These are phyloP conservation scores for Prunella strophiata DNA, from an alignment of 2,797 vertebrate genomes.

Conservation along the genomic window DNA sequence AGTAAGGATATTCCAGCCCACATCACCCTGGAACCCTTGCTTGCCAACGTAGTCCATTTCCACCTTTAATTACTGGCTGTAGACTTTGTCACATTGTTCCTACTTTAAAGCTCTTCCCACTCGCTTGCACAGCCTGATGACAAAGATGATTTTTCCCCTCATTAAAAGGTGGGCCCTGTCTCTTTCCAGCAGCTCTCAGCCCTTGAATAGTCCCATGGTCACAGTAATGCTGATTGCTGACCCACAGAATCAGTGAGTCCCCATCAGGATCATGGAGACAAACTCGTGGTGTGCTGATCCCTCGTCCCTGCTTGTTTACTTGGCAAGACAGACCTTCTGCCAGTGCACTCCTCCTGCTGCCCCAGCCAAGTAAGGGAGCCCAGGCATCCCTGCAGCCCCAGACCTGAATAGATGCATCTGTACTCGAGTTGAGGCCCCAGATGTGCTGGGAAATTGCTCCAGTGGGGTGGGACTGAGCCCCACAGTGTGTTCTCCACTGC, in stretches of 20 bases:
- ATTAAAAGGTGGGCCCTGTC: neutral
- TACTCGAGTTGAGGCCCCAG: fast-evolving
- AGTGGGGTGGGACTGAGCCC: neutral
- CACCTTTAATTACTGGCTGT: neutral
- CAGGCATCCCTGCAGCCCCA: neutral
- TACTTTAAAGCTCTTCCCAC: neutral
- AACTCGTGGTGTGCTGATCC: neutral
- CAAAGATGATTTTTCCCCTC: neutral
- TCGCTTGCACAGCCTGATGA: neutral
- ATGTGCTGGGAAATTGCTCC: neutral
- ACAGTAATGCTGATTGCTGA: neutral
- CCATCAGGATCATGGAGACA: fast-evolving
- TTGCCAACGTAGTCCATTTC: neutral
- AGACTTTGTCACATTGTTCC: neutral
- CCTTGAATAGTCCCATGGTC: neutral
- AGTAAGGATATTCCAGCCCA: neutral
- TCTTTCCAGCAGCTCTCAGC: neutral
- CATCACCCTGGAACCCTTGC: neutral
- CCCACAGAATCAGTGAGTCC: neutral
- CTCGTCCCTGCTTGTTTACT: neutral
- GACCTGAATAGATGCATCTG: neutral
- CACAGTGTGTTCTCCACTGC: fast-evolving
- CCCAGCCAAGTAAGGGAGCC: too few relatives aligned
- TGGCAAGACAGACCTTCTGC: neutral
- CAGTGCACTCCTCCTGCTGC: neutral